A percentile compares a stretch with the other conserved stretches of the same genome.
These are phyloP conservation scores for Acanthococcus lagerstroemiae DNA, from an alignment of 2,888 invertebrate genomes.

Conservation along the genomic window DNA sequence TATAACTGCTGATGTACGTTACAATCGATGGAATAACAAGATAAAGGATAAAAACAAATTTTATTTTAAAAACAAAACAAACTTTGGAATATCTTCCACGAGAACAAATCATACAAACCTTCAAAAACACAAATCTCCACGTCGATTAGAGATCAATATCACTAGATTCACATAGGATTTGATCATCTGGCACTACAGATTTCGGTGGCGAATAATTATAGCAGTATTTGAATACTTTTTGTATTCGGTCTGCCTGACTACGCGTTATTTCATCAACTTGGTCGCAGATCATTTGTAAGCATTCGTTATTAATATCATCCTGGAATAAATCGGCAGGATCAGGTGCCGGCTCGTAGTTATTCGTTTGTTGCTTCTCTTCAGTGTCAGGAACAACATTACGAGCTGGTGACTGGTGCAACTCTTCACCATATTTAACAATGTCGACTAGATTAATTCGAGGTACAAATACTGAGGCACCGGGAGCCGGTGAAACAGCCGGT, in stretches of 20 bases:
- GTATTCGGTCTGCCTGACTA: background rate
- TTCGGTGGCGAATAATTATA: background rate
- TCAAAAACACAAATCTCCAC: background rate
- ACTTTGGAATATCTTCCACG: background rate
- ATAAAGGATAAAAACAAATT: background rate
- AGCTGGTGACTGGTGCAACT: background rate
- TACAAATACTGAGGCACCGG: background rate
- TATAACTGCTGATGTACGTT: too few species aligned
- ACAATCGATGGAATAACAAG: too few species aligned
- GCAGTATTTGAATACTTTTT: constrained; percentile 2
- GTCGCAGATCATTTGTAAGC: background rate
- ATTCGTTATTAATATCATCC: constrained; percentile 14
- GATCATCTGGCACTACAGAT: background rate
- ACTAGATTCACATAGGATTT: background rate
- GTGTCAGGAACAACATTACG: constrained; percentile 7
- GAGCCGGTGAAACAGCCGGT: background rate
- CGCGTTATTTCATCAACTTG: constrained; percentile 7
- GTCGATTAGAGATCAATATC: background rate
- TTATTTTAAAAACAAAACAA: background rate
- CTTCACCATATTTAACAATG: background rate
- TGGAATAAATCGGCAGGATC: background rate
- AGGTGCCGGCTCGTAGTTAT: too few species aligned
- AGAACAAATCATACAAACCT: background rate
- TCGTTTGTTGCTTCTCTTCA: background rate
- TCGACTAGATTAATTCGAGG: constrained; percentile 1